These are phyloP conservation scores for Diacarnus erythraeanus DNA, from an alignment of 37 sponge, comb jelly and placozoan genomes.

Conservation along the genomic window DNA sequence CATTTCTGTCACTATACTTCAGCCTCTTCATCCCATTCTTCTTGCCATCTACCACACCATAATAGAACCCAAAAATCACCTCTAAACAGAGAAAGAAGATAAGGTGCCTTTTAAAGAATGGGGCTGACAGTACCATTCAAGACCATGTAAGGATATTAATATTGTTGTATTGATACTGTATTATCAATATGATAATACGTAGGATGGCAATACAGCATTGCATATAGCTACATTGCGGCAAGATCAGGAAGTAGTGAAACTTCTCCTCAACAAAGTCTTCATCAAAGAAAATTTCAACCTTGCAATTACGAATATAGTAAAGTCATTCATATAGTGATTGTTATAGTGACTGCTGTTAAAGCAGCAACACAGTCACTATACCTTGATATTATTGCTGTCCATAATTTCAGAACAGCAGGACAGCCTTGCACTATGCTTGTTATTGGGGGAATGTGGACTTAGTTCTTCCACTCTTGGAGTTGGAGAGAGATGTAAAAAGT, in stretches of 20 bases:
- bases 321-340: background rate
- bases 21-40: background rate
- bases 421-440: slow-evolving; percentile 61
- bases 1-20: background rate
- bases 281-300: background rate
- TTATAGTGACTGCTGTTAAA: background rate
- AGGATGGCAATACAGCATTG: slow-evolving; percentile 63
- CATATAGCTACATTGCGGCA: slow-evolving; percentile 34
- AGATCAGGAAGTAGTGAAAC: slow-evolving; percentile 1
- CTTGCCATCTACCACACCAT: background rate
- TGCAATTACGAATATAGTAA: background rate
- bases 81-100: slow-evolving; percentile 10
- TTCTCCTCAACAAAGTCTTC: slow-evolving; percentile 31
- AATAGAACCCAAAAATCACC: background rate
- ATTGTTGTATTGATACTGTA: background rate
- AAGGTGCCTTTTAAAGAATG: background rate
- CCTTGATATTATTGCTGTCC: background rate
- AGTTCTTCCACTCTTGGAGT: slow-evolving; percentile 28
- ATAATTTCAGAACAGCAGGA: slow-evolving; percentile 7
- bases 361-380: background rate
- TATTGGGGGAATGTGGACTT: background rate
- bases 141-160: slow-evolving; percentile 2
- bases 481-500: background rate
- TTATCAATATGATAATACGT: background rate
- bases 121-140: slow-evolving; percentile 9